These are phyloP conservation scores for Microtus montanus DNA, from an alignment of 2,113 vertebrate genomes.

Conservation along the genomic window DNA sequence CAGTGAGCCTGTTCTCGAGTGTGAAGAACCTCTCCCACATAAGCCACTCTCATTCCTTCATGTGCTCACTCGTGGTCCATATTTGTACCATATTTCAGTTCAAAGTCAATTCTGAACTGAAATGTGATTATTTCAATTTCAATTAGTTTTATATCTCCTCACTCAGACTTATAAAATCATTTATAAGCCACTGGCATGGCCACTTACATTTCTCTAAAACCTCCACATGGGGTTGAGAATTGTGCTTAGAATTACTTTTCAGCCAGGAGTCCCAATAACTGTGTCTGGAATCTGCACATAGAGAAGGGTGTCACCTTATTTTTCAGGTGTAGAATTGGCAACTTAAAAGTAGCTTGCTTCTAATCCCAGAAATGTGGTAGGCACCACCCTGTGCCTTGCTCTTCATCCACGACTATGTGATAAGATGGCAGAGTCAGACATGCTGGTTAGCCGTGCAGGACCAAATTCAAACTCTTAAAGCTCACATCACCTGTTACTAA, in stretches of 20 bases:
- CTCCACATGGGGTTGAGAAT: not conserved
- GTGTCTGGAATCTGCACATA: not conserved
- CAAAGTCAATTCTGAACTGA: not conserved
- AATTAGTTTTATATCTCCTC: not conserved
- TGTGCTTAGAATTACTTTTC: not conserved
- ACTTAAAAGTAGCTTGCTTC: slow-evolving; percentile 30
- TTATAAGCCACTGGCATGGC: not conserved
- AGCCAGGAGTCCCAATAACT: slow-evolving; percentile 21
- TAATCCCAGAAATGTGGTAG: not conserved
- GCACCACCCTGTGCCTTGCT: not conserved
- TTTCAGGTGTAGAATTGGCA: not conserved
- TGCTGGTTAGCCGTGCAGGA: not conserved
- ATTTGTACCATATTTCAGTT: not conserved
- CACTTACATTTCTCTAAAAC: not conserved
- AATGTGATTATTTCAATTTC: not conserved
- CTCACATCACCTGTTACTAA: not conserved
- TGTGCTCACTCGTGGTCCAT: not conserved
- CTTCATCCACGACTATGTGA: not conserved
- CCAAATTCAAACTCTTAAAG: not conserved
- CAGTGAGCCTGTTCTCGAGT: not conserved
- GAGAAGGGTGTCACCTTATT: not conserved
- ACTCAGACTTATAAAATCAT: not conserved
- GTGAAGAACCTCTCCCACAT: not conserved
- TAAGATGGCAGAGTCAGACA: not conserved
- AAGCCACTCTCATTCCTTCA: not conserved